A percentile compares a stretch with the other conserved stretches of the same genome.
Conservation (phyloP, 2,113 vertebrate genomes). For the Labrus mixtus region DNA sequence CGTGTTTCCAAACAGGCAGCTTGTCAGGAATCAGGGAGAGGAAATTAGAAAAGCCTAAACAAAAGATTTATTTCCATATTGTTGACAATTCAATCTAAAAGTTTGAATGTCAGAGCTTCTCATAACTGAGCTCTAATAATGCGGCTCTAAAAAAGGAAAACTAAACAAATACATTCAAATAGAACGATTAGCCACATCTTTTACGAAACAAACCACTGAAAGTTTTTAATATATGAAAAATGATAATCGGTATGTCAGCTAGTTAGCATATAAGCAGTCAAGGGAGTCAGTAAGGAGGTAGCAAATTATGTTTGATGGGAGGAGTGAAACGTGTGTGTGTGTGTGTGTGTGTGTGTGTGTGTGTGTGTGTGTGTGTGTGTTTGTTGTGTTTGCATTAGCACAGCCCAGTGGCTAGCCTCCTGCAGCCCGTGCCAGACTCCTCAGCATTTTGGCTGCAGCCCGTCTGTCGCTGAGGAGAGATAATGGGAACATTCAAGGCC, state of each 20-base stretch:
- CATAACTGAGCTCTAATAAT: not conserved
- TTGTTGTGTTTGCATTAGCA: slow-evolving; percentile 26
- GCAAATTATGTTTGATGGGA: slow-evolving; percentile 43
- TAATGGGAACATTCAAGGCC: slow-evolving; percentile 45
- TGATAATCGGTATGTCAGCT: slow-evolving; percentile 18
- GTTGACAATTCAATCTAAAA: not conserved
- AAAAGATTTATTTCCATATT: not conserved
- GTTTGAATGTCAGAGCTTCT: not conserved
- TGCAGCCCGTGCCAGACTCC: slow-evolving; percentile 72
- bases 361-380: not conserved
- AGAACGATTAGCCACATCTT: not conserved
- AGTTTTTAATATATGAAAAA: slow-evolving; percentile 9
- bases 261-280: slow-evolving; percentile 28
- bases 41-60: not conserved
- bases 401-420: slow-evolving; percentile 52
- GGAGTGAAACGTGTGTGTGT: slow-evolving; percentile 29
- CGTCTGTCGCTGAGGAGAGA: slow-evolving; percentile 56
- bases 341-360: slow-evolving; percentile 4
- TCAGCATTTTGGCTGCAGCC: slow-evolving; percentile 61
- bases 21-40: slow-evolving; percentile 21
- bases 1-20: slow-evolving; percentile 35
- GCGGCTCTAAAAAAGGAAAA: not conserved
- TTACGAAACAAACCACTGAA: not conserved
- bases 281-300: slow-evolving; percentile 32
- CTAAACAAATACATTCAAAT: not conserved